Evolutionary conservation across 2,113 vertebrate genomes (phyloP), one percentile per base, ranked within the genome.

Genomic region (Sander lucioperca): DNA sequence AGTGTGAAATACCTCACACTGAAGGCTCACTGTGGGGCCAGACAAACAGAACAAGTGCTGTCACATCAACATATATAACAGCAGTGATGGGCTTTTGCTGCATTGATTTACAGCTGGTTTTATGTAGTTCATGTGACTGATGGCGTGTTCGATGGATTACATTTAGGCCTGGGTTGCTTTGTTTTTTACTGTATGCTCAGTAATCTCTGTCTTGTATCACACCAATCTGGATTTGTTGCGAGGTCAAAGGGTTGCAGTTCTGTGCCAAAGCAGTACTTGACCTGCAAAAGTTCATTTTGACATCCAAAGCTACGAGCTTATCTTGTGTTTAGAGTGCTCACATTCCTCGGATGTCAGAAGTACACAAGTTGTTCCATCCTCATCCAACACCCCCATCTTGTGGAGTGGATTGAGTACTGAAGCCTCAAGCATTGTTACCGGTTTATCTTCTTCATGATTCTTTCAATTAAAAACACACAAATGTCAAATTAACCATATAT

Each of bases 381-480:
- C 30, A 69, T 58, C 65, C 67, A 89, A 87, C 80, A 81, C 6
- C 69, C 0, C 90, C 90, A 89, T 77, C 88, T 86, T 71, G 82
- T 89, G 90, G 86, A 67, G 43, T 21, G 19, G 12, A 53, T 54
- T 36, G 47, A 59, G 59, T 3, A 11, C 39, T 51, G n/a, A 3
- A 1, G 18, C 58, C 74, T 39, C 15, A 3, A 51, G 19, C 11
- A 23, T 48, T 10, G 19, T 27, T n/a, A 56, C 12, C 16, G 9
- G 21, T 58, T 36, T 18, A 5, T 61, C 14, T 15, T n/a, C 5
- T 12, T 61, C 7, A 13, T 36, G 8, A 9, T 15, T 58, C 39
- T 63, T n/a, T 57, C 16, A 39, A 21, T 39, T 9, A 16, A 73
- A 30, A 69, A 45, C 19, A 9, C 23, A 66, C 18, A 48, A 23